Evolutionary conservation across 2,888 invertebrate species (phyloP), one percentile per base, ranked within the genome.

Genomic region (Sminthurinus aureus): DNA sequence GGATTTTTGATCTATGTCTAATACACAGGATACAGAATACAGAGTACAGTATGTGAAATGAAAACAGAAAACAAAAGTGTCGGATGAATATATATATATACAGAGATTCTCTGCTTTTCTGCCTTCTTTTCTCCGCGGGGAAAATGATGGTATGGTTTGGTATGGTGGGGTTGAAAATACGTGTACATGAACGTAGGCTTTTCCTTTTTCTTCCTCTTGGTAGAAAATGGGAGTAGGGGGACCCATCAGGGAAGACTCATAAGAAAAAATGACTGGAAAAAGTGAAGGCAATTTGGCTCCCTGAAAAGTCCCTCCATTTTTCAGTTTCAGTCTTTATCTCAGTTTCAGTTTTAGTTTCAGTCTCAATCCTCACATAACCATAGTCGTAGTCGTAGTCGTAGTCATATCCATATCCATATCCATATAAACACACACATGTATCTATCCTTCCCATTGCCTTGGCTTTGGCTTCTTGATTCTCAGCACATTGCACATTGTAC

Each of bases 231-330:
- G 85, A 20, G 84, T 79, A 38, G 80, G 79, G 85, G 85, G 85
- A 85, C 51, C 75, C 85, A 81, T 83, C 81, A 83, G 79, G 73
- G 83, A 66, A 83, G 81, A 69, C 83, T 74, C 85, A 84, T 85
- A 84, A 84, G 83, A 84, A 85, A 81, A 85, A 85, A 85, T 85
- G 83, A 75, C 82, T 81, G 82, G 81, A 76, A 79, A 80, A 85
- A 85, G 77, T 84, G 79, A 76, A 82, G 85, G 84, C 85, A 85
- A 85, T 85, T 85, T 84, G 80, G 77, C 69, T 69, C 58, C 80
- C 80, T 71, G 51, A 80, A 38, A 67, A 80, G 80, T 80, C 80
- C 69, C 80, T 80, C 80, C 80, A 71, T 80, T 80, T 38, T 80
- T 22, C 78, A 51, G 74, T 38, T 38, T 38, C 38, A 38, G 38